Percentiles rank a stretch among this genome's conserved stretches.
Evolutionary conservation across 2,797 vertebrate species (phyloP).

Genomic region (Sylvia borin): DNA sequence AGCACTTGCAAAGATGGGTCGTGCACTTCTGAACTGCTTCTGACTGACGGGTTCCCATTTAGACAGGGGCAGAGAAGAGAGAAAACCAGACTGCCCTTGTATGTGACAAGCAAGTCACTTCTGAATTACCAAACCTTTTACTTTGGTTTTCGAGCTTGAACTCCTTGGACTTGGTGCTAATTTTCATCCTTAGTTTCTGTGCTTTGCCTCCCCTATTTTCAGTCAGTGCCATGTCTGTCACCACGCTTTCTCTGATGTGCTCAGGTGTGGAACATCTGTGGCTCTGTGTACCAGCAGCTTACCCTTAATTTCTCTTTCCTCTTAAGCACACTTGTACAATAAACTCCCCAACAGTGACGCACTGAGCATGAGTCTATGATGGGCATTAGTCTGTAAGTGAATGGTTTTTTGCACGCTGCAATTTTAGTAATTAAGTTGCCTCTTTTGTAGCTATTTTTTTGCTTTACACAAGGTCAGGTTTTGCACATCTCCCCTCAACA

Average conservation of each 20-base stretch:
- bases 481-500: not conserved
- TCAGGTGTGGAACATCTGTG: not conserved
- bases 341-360: not conserved
- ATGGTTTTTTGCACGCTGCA: not conserved
- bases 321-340: not conserved
- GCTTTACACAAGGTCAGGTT: not conserved
- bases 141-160: not conserved
- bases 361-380: not conserved
- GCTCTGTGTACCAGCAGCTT: not conserved
- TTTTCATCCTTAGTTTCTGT: not conserved
- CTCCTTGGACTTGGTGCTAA: not conserved
- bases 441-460: not conserved
- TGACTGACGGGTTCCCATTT: not conserved
- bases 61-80: not conserved
- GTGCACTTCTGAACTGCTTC: not conserved
- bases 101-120: not conserved
- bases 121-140: not conserved
- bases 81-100: not conserved
- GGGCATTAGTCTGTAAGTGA: not conserved
- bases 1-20: not conserved
- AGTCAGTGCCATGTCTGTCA: not conserved
- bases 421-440: not conserved
- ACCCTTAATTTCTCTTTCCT: not conserved
- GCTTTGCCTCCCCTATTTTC: not conserved
- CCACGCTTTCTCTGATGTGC: not conserved